Percentiles rank a stretch among this genome's conserved stretches.
Conservation (phyloP, 2,797 vertebrate species). For the Phataginus tricuspis region DNA sequence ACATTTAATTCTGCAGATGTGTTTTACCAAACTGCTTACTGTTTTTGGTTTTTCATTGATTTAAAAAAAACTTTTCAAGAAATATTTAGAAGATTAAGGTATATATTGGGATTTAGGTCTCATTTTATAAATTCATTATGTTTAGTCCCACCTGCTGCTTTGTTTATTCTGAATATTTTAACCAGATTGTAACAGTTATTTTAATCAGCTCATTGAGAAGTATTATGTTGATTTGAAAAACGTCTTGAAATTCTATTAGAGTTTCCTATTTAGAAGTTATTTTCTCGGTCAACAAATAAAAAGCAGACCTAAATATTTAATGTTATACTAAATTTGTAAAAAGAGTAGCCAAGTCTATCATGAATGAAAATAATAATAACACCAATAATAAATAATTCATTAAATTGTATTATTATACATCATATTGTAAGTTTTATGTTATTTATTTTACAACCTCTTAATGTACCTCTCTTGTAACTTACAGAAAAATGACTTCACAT, state of each 20-base stretch:
- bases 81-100: slow-evolving; percentile 63
- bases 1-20: slow-evolving; percentile 84
- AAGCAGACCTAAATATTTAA: slow-evolving; percentile 40
- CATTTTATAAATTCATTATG: slow-evolving; percentile 3
- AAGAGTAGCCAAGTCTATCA: slow-evolving; percentile 9
- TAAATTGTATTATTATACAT: not conserved
- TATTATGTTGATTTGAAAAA: slow-evolving; percentile 55
- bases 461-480: not conserved
- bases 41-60: slow-evolving; percentile 67
- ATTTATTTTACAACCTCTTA: slow-evolving; percentile 35
- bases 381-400: not conserved
- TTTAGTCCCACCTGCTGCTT: slow-evolving; percentile 41
- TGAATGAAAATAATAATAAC: not conserved
- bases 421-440: slow-evolving; percentile 18
- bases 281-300: slow-evolving; percentile 41
- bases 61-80: slow-evolving; percentile 57
- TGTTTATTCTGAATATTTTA: slow-evolving; percentile 72
- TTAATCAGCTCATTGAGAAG: slow-evolving; percentile 48
- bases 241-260: slow-evolving; percentile 2
- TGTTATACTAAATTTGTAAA: not conserved
- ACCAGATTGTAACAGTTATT: slow-evolving; percentile 4
- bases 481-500: not conserved
- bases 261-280: not conserved
- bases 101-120: slow-evolving; percentile 59
- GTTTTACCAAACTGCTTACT: slow-evolving; percentile 80